phyloP scores from a whole-genome alignment of 2,797 vertebrate genomes.

The Clangula hyemalis region DNA sequence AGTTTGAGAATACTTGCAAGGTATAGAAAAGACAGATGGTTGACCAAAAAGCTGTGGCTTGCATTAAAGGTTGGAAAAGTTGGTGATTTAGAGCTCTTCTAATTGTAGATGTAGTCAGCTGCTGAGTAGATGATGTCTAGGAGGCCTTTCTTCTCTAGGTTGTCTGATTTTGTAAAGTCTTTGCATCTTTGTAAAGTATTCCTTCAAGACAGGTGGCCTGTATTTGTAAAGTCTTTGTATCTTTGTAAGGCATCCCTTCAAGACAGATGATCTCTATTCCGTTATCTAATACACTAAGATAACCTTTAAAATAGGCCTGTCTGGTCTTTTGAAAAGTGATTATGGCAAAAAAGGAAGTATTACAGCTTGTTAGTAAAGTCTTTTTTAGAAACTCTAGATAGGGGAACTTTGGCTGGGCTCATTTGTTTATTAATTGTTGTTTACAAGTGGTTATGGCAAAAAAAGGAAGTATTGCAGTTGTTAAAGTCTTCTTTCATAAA shows the following conservation, averaged over 20 bases:
- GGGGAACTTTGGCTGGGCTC: background rate
- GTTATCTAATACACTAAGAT: constrained; percentile 54
- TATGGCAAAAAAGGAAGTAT: background rate
- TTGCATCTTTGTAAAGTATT: background rate
- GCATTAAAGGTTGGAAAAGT: background rate
- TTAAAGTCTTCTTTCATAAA: background rate
- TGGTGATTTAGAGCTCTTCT: background rate
- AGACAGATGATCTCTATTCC: constrained; percentile 40
- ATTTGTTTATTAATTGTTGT: background rate
- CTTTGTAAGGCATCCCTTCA: constrained; percentile 38
- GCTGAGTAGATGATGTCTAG: background rate
- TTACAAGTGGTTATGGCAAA: background rate
- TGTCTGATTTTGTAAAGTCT: background rate
- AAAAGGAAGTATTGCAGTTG: background rate
- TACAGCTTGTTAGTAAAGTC: background rate
- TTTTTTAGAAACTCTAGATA: background rate
- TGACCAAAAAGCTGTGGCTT: background rate
- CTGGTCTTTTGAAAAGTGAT: background rate
- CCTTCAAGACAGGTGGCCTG: constrained; percentile 41
- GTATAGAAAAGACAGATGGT: background rate
- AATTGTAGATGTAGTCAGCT: background rate
- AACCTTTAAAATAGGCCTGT: constrained; percentile 20
- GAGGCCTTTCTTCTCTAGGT: background rate
- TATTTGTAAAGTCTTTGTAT: background rate
- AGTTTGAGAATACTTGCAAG: background rate